A percentile compares a stretch with the other conserved stretches of the same genome.
phyloP scores from a whole-genome alignment of 2,888 invertebrate species.

The Tineola bisselliella region DNA sequence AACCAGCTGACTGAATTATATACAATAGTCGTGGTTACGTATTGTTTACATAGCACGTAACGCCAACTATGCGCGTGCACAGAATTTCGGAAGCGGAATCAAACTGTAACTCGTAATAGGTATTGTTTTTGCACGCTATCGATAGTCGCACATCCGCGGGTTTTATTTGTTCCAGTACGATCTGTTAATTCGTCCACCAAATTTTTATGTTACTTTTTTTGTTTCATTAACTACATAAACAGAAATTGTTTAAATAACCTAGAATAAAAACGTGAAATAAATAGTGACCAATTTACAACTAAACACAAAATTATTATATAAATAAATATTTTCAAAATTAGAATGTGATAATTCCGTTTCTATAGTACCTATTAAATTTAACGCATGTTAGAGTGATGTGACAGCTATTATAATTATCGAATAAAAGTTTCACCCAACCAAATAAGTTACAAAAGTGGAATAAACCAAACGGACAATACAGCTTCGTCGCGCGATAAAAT shows the following conservation, averaged over 20 bases:
- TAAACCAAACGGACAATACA: background rate
- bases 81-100: slow-evolving; percentile 4
- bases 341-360: too few relatives aligned
- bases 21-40: slow-evolving; percentile 6
- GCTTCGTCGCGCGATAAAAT: background rate
- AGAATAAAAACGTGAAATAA: too few relatives aligned
- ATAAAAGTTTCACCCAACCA: background rate
- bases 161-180: background rate
- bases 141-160: background rate
- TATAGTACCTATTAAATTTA: too few relatives aligned
- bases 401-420: background rate
- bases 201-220: background rate
- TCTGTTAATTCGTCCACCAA: background rate
- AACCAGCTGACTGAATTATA: background rate
- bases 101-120: background rate
- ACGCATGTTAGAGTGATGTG: too few relatives aligned
- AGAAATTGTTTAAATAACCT: too few relatives aligned
- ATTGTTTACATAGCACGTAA: background rate
- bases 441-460: background rate
- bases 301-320: too few relatives aligned
- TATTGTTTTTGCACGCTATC: slow-evolving; percentile 1
- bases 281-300: too few relatives aligned
- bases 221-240: too few relatives aligned
- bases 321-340: too few relatives aligned
- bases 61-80: background rate